Evolutionary conservation across 2,888 invertebrate species (phyloP), one percentile per base, ranked within the genome.

Genomic region (Noctua janthe): DNA sequence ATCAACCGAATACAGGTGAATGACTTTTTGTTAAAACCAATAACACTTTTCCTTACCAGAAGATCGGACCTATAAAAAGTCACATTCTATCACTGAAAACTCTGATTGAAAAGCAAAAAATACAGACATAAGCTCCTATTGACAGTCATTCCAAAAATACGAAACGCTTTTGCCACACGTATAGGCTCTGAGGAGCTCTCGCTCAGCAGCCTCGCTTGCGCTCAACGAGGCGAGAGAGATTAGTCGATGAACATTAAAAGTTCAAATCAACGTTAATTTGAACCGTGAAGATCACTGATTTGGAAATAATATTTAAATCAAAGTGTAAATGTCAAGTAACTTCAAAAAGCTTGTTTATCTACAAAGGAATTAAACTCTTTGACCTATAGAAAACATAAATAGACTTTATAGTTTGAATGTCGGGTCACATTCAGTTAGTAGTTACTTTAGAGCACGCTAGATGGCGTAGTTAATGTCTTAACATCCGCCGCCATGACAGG

Each of bases 401-500:
- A 64, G 29, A 35, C 3, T 29, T 29, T 72, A 23, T 3, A 74
- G 15, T 62, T 74, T 69, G 70, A 84, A 82, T 73, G 64, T 81
- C 67, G 69, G 47, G 56, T 54, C 20, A 51, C 39, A 11, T 71
- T 74, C 77, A 67, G 39, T 86, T 78, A 85, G 81, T 79, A 87
- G 82, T 88, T 84, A 80, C 85, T 71, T 39, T 29, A 74, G 74
- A 39, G 56, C 78, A 39, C 87, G 82, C 71, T 85, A 89, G 91
- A 88, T 87, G 89, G 91, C 91, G 89, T 90, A 43, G 69, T 29
- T 93, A 93, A 93, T 93, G 93, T 91, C 90, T 91, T 91, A 89
- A 89, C 93, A 90, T 94, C 93, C 94, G 92, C 82, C 84, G 88
- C 90, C 90, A 91, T 92, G 92, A 92, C 91, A 90, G 85, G 66